These are phyloP conservation scores for Enoplosus armatus DNA, from an alignment of 2,797 vertebrate genomes.

Conservation along the genomic window DNA sequence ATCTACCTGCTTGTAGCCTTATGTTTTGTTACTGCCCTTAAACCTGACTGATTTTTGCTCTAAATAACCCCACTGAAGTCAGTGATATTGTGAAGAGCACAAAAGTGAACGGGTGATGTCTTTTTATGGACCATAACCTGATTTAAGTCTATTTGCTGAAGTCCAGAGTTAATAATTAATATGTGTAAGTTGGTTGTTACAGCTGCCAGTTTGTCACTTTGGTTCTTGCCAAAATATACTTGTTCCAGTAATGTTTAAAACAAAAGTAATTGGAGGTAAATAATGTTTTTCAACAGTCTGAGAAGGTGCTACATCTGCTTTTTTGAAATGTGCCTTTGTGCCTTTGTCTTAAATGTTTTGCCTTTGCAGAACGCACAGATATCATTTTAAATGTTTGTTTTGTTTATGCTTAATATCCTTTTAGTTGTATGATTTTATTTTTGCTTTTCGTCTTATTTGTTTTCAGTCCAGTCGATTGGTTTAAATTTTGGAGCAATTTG, in stretches of 20 bases:
- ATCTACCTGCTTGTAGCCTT: slow-evolving; percentile 57
- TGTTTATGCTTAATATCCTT: slow-evolving; percentile 46
- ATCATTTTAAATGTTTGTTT: slow-evolving; percentile 64
- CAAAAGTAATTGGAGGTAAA: slow-evolving; percentile 48
- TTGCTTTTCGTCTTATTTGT: slow-evolving; percentile 52
- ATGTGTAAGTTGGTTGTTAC: slow-evolving; percentile 10
- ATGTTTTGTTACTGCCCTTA: slow-evolving; percentile 37
- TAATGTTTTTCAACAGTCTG: slow-evolving; percentile 49
- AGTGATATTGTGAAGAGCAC: slow-evolving; percentile 26
- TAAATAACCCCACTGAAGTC: slow-evolving; percentile 38
- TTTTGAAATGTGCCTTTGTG: slow-evolving; percentile 54
- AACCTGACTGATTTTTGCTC: slow-evolving; percentile 48
- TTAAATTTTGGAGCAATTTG: slow-evolving; percentile 64
- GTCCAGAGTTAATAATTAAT: slow-evolving; percentile 20
- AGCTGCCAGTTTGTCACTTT: slow-evolving; percentile 37
- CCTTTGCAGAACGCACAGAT: slow-evolving; percentile 39
- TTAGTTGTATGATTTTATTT: slow-evolving; percentile 61
- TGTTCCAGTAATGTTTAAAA: slow-evolving; percentile 40
- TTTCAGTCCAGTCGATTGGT: slow-evolving; percentile 41
- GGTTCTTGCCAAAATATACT: slow-evolving; percentile 40
- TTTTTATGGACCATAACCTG: slow-evolving; percentile 53
- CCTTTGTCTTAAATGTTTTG: slow-evolving; percentile 49
- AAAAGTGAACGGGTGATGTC: slow-evolving; percentile 28
- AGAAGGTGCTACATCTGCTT: slow-evolving; percentile 52
- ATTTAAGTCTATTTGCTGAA: slow-evolving; percentile 37